Base-by-base conservation (phyloP, 2,113 vertebrate genomes). In the Neoarius graeffei region DNA sequence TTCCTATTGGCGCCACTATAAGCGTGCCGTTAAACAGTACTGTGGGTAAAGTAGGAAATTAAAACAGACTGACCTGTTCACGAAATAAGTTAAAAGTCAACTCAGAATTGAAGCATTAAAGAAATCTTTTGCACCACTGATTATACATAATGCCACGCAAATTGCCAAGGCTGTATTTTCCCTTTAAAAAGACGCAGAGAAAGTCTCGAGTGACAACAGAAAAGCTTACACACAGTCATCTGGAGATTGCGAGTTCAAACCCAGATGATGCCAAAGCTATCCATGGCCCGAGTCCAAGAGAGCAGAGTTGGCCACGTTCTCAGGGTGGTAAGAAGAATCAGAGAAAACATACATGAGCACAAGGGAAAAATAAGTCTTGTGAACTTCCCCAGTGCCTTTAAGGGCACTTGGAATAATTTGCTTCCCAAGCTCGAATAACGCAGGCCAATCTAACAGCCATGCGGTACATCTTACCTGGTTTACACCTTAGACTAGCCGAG, bases 301-400 rank as follows among this genome's bases (percentile, higher is more conserved):
- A 77, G 74, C 23, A 57, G 20, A 81, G 10, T 20, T 59, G 56
- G 56, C 7, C 17, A 6, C 20, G 7, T 57, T 81, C 9, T 59
- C 10, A 20, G 14, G 19, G n/a, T 30, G 54, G 25, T 3, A 59
- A 9, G 17, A 59, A 25, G 66, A 85, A 59, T 14, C 66, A 83
- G 56, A 89, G 23, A 76, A 60, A 30, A 59, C 54, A 59, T 80
- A 57, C 62, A 84, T 27, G 42, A 84, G 50, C 8, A 27, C 52
- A 80, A 56, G 52, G 5, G 3, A 79, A 79, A 54, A 79, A 42
- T 52, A 6, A 76, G 25, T 52, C 50, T n/a, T 42, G 13, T 54
- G 23, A 77, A 77, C 23, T 17, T 56, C 11, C 17, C 20, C 23
- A 42, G 30, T 5, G 67, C 4, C 25, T 69, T 30, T 17, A 27